Evolutionary conservation across 2,797 vertebrate species (phyloP), one percentile per base, ranked within the genome.

Genomic region (Myotis daubentonii): DNA sequence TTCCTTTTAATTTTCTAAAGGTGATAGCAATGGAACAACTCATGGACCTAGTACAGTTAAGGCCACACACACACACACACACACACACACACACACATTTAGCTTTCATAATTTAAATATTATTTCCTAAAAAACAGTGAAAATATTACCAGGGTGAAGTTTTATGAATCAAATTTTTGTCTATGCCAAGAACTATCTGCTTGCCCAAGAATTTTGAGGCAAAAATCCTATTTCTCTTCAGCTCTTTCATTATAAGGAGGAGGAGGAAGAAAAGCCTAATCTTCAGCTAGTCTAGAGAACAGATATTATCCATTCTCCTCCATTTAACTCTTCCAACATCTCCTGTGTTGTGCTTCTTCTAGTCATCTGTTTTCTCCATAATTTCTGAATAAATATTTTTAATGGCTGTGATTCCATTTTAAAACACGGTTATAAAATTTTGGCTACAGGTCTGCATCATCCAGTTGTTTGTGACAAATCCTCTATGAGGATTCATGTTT

Each of bases 301-400:
- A 13, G 68, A 30, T 5, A 3, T 7, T 38, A 22, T 9, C 8
- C 0, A 1, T 12, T 12, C 10, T 3, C 25, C 8, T 3, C 17
- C 0, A 6, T 16, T 19, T 6, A n/a, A 1, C 38, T 71, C 13
- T 33, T 57, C 16, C 10, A 8, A 12, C 1, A 1, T 17, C 17
- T 1, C 0, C 2, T 44, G 3, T 16, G 36, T 17, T n/a, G 0
- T 33, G 23, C 22, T 72, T 38, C 33, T 51, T 6, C 8, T 5
- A 2, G 12, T 57, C 17, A 17, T 4, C 13, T 30, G 36, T 71
- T 41, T 78, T n/a, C 22, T 49, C 28, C 60, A 60, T 20, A 80
- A 33, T 10, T 38, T 78, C 22, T 33, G 1, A 66, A 68, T 17
- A 70, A 36, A 15, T 87, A 20, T 66, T 78, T 65, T 19, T 55